These are phyloP conservation scores for Trichomycterus rosablanca DNA, from an alignment of 2,113 vertebrate genomes.

Conservation along the genomic window DNA sequence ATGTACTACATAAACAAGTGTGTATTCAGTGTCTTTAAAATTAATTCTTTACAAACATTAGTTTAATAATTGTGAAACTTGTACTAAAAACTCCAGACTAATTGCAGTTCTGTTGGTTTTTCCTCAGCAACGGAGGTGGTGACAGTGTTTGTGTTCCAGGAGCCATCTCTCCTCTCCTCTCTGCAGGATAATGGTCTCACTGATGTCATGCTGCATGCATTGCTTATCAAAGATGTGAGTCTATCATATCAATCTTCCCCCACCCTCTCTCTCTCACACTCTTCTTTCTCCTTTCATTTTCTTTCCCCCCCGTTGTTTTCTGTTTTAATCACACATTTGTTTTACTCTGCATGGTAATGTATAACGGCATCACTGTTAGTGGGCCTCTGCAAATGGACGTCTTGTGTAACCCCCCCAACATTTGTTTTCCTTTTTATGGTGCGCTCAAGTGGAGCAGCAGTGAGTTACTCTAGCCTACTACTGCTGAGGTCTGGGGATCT, in stretches of 20 bases:
- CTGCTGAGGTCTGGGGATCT: no score
- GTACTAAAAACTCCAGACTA: not conserved
- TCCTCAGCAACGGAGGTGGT: conserved; percentile 88
- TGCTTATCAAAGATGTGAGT: conserved; percentile 95
- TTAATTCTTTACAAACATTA: not conserved
- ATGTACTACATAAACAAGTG: not conserved
- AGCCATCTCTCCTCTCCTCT: conserved; percentile 89
- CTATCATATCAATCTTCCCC: not conserved
- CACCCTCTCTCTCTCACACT: not conserved
- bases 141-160: conserved; percentile 96
- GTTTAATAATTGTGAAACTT: not conserved
- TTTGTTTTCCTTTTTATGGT: conserved; percentile 9
- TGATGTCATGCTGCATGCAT: conserved; percentile 91
- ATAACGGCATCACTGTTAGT: conserved; percentile 20
- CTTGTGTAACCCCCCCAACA: conserved; percentile 27
- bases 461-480: no score
- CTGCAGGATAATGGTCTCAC: conserved; percentile 93
- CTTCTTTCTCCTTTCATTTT: conserved; percentile 3
- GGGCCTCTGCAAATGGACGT: not conserved
- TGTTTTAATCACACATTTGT: conserved; percentile 2
- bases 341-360: conserved; percentile 13
- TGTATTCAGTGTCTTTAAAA: no score
- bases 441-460: no score
- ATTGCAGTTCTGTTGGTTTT: not conserved
- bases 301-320: not conserved